These are phyloP conservation scores for Agelastica alni DNA, from an alignment of 2,888 invertebrate genomes.

Conservation along the genomic window DNA sequence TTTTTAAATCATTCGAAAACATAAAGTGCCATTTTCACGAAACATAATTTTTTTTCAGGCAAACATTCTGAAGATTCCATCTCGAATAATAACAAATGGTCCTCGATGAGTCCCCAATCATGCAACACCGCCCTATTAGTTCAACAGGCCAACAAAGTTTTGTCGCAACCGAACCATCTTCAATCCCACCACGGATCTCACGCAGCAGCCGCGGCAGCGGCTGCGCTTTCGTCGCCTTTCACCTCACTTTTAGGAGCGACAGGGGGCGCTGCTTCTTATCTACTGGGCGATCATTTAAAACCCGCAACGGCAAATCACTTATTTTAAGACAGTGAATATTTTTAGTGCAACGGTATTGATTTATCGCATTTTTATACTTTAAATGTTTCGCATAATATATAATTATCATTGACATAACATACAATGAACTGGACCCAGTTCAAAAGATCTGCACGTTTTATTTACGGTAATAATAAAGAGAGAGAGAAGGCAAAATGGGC, in stretches of 20 bases:
- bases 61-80: slow-evolving; percentile 54
- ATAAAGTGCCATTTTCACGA: too few species aligned
- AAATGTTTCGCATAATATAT: too few species aligned
- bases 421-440: too few species aligned
- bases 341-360: too few species aligned
- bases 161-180: slow-evolving; percentile 55
- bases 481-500: too few species aligned
- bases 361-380: too few species aligned
- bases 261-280: slow-evolving; percentile 62
- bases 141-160: slow-evolving; percentile 57
- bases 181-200: slow-evolving; percentile 58
- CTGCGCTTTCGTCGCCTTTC: slow-evolving; percentile 65
- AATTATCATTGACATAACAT: too few species aligned
- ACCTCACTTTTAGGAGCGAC: slow-evolving; percentile 63
- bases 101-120: slow-evolving; percentile 55
- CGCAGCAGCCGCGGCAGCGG: slow-evolving; percentile 66
- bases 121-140: slow-evolving; percentile 57
- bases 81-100: slow-evolving; percentile 59
- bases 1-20: too few species aligned
- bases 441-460: too few species aligned
- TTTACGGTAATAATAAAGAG: too few species aligned
- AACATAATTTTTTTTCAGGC: slow-evolving; percentile 49
- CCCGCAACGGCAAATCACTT: slow-evolving; percentile 66
- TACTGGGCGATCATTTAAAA: slow-evolving; percentile 66
- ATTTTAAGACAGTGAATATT: slow-evolving; percentile 57